Evolutionary conservation across 2,113 vertebrate genomes (phyloP), one percentile per base, ranked within the genome.

Genomic region (Pachycephala philippinensis): DNA sequence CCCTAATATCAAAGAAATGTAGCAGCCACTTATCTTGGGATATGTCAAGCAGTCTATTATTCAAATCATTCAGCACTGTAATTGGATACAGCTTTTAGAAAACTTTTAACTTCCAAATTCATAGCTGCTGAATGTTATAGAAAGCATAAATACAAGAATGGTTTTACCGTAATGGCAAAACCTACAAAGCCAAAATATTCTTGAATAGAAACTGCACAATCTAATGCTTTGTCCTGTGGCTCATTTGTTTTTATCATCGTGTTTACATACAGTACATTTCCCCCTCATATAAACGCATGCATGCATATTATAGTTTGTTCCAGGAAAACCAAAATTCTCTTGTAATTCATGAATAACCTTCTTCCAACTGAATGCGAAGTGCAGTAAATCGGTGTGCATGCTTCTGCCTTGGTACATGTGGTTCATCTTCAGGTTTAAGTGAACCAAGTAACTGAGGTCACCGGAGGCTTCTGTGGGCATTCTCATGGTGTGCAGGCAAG

Each of bases 11-110:
- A 94, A 92, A 97, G 96, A 97, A 98, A 95, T 97, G 94, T 97
- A 96, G 95, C 92, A 98, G 92, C 84, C 85, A 96, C 96, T 98
- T 97, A 93, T 93, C 95, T 97, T 97, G 75, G 92, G 97, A 91
- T 96, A 56, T 97, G 95, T 94, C 89, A 93, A 93, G 97, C 96
- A 98, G 97, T 97, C 97, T 98, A 97, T 98, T 99, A 98, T 98
- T 98, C 97, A 98, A 95, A 98, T 98, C 96, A 97, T 96, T 97
- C 97, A 96, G 93, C 87, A 91, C 97, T 97, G 94, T 99, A 98
- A 98, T 98, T 99, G 97, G 93, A 98, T 98, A 97, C 97, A 98
- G 95, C 96, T 98, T 98, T 98, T 98, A 97, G 98, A 99, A 98
- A 97, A 98, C 97, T 97, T 96, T 53, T 37, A 96, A 96, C 77